These are phyloP conservation scores for Rhogogaster chlorosoma DNA, from an alignment of 2,888 invertebrate species.

Conservation along the genomic window DNA sequence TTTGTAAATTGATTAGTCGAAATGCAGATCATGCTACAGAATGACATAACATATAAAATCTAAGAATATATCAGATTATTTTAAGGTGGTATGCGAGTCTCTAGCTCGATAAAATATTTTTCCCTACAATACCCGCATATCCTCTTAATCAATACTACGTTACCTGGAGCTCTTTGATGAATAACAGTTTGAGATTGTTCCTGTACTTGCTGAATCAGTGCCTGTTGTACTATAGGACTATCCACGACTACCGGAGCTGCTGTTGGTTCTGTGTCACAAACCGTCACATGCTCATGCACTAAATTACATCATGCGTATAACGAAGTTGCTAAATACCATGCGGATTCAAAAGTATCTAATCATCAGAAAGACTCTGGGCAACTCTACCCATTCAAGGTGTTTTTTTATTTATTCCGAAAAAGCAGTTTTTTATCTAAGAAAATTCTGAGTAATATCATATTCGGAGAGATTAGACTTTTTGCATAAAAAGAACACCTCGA, in stretches of 20 bases:
- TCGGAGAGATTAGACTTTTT: background rate
- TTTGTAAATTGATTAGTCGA: background rate
- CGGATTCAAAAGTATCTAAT: background rate
- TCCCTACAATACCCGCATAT: too few species aligned
- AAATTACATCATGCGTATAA: conserved; percentile 30
- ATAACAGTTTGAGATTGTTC: conserved; percentile 9
- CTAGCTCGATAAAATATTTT: too few species aligned
- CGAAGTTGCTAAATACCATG: background rate
- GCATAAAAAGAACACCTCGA: background rate
- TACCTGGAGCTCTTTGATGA: conserved; percentile 48
- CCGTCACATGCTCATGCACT: conserved; percentile 64
- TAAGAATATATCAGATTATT: conserved; percentile 16
- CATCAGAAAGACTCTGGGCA: background rate
- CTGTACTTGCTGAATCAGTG: conserved; percentile 14
- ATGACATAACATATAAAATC: background rate
- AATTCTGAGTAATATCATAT: background rate
- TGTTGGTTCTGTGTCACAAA: conserved; percentile 59
- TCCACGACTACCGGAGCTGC: conserved; percentile 58
- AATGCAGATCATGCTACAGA: background rate
- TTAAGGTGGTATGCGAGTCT: too few species aligned
- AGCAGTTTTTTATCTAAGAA: too few species aligned
- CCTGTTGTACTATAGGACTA: conserved; percentile 52
- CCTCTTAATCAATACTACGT: conserved; percentile 8
- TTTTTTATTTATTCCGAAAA: background rate
- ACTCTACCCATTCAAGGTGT: background rate